A percentile compares a stretch with the other conserved stretches of the same genome.
phyloP scores from a whole-genome alignment of 2,797 vertebrate species.

The Megaceryle alcyon region DNA sequence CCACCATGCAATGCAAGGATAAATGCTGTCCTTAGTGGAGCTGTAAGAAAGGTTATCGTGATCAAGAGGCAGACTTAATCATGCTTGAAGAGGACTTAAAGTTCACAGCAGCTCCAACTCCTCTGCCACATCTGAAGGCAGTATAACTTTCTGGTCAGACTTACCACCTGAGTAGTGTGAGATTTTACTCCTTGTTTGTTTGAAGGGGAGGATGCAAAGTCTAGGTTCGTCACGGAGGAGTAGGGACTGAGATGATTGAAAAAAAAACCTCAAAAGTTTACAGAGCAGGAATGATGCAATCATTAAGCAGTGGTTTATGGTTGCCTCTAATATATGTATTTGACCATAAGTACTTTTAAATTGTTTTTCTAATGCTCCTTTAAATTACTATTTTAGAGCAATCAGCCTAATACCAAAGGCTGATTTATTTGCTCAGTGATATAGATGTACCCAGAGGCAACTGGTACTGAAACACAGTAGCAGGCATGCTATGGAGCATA shows the following conservation, averaged over 20 bases:
- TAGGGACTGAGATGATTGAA: neutral
- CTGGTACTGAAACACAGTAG: neutral
- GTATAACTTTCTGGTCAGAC: neutral
- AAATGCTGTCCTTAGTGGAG: neutral
- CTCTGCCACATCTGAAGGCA: neutral
- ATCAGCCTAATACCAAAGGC: neutral
- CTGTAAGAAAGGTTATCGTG: neutral
- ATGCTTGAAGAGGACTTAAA: neutral
- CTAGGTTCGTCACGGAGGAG: neutral
- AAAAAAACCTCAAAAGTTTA: neutral
- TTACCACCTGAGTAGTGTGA: neutral
- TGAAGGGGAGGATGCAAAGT: neutral
- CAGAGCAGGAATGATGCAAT: neutral
- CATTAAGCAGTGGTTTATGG: neutral
- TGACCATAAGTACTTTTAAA: neutral
- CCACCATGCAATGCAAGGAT: neutral
- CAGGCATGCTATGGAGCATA: neutral
- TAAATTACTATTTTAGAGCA: neutral
- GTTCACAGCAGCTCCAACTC: neutral
- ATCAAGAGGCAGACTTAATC: neutral
- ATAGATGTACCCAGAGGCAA: neutral
- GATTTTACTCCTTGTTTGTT: neutral
- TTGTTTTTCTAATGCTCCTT: neutral
- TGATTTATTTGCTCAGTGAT: neutral
- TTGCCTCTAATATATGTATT: neutral